A percentile compares a stretch with the other conserved stretches of the same genome.
Evolutionary conservation across 1,140 invertebrate species (phyloP).

Genomic region (Drosophila tsacasi): DNA sequence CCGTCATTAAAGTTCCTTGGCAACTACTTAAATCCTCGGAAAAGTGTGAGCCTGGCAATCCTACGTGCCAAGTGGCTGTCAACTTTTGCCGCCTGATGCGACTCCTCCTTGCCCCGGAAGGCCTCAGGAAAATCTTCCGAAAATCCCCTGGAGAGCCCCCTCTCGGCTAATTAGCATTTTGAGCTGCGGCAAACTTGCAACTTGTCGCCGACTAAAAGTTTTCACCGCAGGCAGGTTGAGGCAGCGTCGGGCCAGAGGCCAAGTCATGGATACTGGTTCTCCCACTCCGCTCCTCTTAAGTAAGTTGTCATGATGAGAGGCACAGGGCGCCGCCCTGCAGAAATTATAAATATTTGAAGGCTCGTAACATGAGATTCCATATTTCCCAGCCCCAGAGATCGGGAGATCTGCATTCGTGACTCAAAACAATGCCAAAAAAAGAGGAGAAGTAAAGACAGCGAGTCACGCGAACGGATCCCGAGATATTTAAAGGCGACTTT

Average conservation of each 20-base stretch:
- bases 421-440: slow-evolving; percentile 54
- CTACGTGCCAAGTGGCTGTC: slow-evolving; percentile 52
- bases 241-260: neutral
- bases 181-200: slow-evolving; percentile 57
- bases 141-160: neutral
- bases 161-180: slow-evolving; percentile 66
- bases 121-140: neutral
- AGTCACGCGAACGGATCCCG: slow-evolving; percentile 57
- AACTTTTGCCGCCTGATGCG: slow-evolving; percentile 27
- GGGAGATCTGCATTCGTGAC: slow-evolving; percentile 64
- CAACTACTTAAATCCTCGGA: slow-evolving; percentile 5
- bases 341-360: slow-evolving; percentile 57
- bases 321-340: slow-evolving; percentile 23
- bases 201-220: slow-evolving; percentile 33
- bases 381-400: slow-evolving; percentile 43
- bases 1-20: slow-evolving; percentile 5
- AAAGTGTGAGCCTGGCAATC: slow-evolving; percentile 59
- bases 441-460: slow-evolving; percentile 26
- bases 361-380: slow-evolving; percentile 68
- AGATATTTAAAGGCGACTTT: slow-evolving; percentile 21
- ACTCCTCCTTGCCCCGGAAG: neutral
- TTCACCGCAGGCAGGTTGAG: slow-evolving; percentile 24
- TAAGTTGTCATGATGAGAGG: slow-evolving; percentile 63
- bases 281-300: slow-evolving; percentile 20
- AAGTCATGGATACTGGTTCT: slow-evolving; percentile 37